Conservation (phyloP, 2,888 invertebrate species). For the Drosophila rellima region DNA sequence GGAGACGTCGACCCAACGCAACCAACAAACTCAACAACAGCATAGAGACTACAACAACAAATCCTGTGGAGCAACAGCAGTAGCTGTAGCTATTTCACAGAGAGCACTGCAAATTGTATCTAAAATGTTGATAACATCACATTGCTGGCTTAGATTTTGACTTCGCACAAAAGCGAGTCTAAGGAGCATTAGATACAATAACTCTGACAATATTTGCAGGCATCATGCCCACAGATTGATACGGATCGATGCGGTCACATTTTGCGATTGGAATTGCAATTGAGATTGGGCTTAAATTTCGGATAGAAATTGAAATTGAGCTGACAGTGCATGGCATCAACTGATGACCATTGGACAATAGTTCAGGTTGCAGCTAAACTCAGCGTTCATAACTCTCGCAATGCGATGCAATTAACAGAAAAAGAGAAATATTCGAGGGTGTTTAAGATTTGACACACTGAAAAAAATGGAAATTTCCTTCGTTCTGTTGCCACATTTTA, state of each 20-base stretch:
- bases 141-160: conserved; percentile 52
- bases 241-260: conserved; percentile 39
- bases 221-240: conserved; percentile 61
- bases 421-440: too few species aligned
- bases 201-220: conserved; percentile 57
- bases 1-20: conserved; percentile 27
- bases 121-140: conserved; percentile 68
- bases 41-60: conserved; percentile 16
- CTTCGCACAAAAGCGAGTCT: conserved; percentile 20
- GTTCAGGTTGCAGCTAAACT: conserved; percentile 23
- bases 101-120: conserved; percentile 55
- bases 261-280: conserved; percentile 11
- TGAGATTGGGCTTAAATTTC: conserved; percentile 2
- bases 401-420: too few species aligned
- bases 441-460: neutral
- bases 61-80: conserved; percentile 3
- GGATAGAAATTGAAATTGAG: neutral
- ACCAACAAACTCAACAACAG: conserved; percentile 13
- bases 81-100: conserved; percentile 7
- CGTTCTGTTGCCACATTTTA: conserved; percentile 33
- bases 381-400: neutral
- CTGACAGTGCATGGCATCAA: conserved; percentile 1
- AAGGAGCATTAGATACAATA: conserved; percentile 66
- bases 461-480: conserved; percentile 16
- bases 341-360: conserved; percentile 37